A percentile compares a stretch with the other conserved stretches of the same genome.
Evolutionary conservation across 2,113 vertebrate species (phyloP).

Genomic region (Lanius collurio): DNA sequence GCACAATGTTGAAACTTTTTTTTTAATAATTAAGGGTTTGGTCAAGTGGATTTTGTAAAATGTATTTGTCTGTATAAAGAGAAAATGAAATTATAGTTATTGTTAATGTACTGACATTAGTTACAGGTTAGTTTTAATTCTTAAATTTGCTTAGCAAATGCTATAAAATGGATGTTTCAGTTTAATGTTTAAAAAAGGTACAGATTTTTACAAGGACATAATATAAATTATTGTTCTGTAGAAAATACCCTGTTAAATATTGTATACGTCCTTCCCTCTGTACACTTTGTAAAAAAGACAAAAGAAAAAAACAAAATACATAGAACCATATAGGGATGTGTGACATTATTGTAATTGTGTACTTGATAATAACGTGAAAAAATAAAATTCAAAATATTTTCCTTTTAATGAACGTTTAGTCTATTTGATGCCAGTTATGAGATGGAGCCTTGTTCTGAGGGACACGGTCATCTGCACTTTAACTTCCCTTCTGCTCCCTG

Average conservation of each 20-base stretch:
- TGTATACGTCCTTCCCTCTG: slow-evolving; percentile 88
- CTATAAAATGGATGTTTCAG: slow-evolving; percentile 80
- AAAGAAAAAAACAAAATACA: slow-evolving; percentile 77
- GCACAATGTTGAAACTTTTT: slow-evolving; percentile 75
- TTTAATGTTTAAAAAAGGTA: slow-evolving; percentile 91
- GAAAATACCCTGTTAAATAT: slow-evolving; percentile 92
- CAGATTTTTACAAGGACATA: slow-evolving; percentile 86
- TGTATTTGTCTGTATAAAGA: slow-evolving; percentile 82
- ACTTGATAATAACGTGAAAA: slow-evolving; percentile 93
- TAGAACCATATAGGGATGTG: slow-evolving; percentile 88
- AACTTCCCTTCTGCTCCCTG: slow-evolving; percentile 9
- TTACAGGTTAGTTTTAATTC: slow-evolving; percentile 82
- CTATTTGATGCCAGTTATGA: slow-evolving; percentile 70
- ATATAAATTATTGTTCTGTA: slow-evolving; percentile 99
- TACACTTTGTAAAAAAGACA: slow-evolving; percentile 92
- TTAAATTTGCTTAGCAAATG: slow-evolving; percentile 82
- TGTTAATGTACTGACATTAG: slow-evolving; percentile 83
- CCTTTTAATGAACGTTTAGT: slow-evolving; percentile 78
- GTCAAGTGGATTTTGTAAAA: slow-evolving; percentile 82
- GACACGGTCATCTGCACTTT: neutral
- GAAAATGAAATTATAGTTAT: slow-evolving; percentile 79
- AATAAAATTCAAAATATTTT: slow-evolving; percentile 95
- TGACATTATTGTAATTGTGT: slow-evolving; percentile 94
- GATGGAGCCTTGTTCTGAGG: slow-evolving; percentile 37
- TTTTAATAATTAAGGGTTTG: slow-evolving; percentile 75